Conservation (phyloP, 2,888 invertebrate genomes). For the Drosophila demipolita region DNA sequence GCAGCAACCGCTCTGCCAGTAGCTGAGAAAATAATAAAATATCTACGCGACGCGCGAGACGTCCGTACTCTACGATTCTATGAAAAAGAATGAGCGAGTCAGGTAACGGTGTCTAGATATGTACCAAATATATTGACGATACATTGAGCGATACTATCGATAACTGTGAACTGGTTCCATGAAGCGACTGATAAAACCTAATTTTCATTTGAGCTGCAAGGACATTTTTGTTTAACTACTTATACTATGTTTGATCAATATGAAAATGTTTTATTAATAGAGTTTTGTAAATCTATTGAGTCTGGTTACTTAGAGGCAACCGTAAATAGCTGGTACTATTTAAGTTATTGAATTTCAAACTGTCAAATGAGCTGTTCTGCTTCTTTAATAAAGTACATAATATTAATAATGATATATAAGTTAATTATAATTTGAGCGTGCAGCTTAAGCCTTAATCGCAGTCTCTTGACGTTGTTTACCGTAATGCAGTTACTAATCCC, state of each 20-base stretch:
- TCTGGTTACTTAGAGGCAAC: background rate
- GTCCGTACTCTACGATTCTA: constrained; percentile 61
- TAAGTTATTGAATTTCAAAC: background rate
- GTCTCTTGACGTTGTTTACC: constrained; percentile 25
- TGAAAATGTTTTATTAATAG: background rate
- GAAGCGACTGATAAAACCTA: background rate
- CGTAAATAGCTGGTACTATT: background rate
- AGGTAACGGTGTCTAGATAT: constrained; percentile 29
- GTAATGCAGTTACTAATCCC: constrained; percentile 42
- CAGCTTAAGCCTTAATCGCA: constrained; percentile 17
- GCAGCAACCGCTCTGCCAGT: constrained; percentile 60
- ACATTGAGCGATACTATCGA: constrained; percentile 23
- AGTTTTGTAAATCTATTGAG: background rate
- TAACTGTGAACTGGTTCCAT: constrained; percentile 9
- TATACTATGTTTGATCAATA: background rate
- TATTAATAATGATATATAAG: background rate
- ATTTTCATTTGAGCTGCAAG: background rate
- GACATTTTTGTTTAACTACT: background rate
- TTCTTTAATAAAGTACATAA: background rate
- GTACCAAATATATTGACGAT: constrained; percentile 9
- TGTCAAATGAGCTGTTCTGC: background rate
- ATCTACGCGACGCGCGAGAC: constrained; percentile 65
- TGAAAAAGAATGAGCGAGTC: constrained; percentile 47
- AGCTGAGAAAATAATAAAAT: constrained; percentile 73
- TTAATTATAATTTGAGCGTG: background rate